These are phyloP conservation scores for Synergus umbraculus DNA, from an alignment of 2,888 invertebrate genomes.

Conservation along the genomic window DNA sequence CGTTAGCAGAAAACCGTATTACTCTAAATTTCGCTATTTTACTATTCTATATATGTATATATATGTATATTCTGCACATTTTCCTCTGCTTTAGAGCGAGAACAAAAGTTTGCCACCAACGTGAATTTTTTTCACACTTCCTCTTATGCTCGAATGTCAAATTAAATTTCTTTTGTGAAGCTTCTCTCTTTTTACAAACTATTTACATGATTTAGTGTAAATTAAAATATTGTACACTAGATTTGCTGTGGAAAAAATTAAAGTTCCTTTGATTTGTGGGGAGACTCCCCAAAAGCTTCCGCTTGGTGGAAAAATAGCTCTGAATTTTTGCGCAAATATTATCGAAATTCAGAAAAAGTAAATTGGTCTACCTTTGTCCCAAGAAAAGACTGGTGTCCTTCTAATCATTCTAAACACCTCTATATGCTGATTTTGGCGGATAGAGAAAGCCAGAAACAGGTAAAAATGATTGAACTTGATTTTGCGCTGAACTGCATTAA, in stretches of 20 bases:
- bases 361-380: too few species aligned
- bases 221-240: not conserved
- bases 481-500: constrained; percentile 18
- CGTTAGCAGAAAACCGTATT: constrained; percentile 22
- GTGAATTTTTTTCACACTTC: constrained; percentile 37
- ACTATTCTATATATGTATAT: not conserved
- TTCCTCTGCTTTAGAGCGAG: constrained; percentile 5
- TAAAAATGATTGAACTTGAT: not conserved
- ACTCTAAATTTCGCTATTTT: not conserved
- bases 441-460: not conserved
- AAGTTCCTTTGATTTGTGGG: too few species aligned
- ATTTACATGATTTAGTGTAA: not conserved
- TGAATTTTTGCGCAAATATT: too few species aligned
- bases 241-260: too few species aligned
- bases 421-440: not conserved
- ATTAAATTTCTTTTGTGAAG: constrained; percentile 26
- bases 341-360: too few species aligned
- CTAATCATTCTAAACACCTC: not conserved
- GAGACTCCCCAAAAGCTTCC: too few species aligned
- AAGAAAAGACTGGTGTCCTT: too few species aligned
- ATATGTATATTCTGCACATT: not conserved
- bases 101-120: constrained; percentile 13
- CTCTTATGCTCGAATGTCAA: constrained; percentile 28
- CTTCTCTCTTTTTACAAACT: constrained; percentile 1
- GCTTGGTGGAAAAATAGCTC: too few species aligned